A percentile compares a stretch with the other conserved stretches of the same genome.
These are phyloP conservation scores for Eucera pruinosa DNA, from an alignment of 2,888 invertebrate genomes.

Conservation along the genomic window DNA sequence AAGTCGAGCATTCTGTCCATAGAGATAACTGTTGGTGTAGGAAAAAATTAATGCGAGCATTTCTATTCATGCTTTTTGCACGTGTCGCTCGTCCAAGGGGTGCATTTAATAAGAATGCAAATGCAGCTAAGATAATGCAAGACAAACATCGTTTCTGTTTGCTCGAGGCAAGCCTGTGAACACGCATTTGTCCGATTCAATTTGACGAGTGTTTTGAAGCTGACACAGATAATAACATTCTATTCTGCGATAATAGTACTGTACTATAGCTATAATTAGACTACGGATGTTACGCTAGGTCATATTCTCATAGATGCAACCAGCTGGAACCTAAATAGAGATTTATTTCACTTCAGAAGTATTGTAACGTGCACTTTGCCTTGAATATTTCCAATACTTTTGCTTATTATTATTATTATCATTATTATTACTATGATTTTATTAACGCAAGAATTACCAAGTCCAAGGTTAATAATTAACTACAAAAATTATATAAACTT, in stretches of 20 bases:
- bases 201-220: constrained; percentile 14
- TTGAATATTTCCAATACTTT: too few species aligned
- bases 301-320: too few species aligned
- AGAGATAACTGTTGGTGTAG: constrained; percentile 25
- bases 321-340: too few species aligned
- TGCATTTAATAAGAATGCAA: constrained; percentile 60
- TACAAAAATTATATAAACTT: too few species aligned
- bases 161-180: neutral
- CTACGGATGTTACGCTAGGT: too few species aligned
- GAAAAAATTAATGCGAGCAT: constrained; percentile 52
- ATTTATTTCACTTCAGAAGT: too few species aligned
- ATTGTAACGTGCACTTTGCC: too few species aligned
- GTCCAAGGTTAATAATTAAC: too few species aligned
- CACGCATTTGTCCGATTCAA: constrained; percentile 39
- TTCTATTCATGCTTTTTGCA: constrained; percentile 47
- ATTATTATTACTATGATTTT: neutral
- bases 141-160: constrained; percentile 37
- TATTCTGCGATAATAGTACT: neutral
- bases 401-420: too few species aligned
- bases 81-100: constrained; percentile 37
- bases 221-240: neutral
- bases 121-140: constrained; percentile 48
- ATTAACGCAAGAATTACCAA: too few species aligned
- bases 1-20: constrained; percentile 10
- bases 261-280: too few species aligned